These are phyloP conservation scores for Conomelus anceps DNA, from an alignment of 2,888 invertebrate species.

Conservation along the genomic window DNA sequence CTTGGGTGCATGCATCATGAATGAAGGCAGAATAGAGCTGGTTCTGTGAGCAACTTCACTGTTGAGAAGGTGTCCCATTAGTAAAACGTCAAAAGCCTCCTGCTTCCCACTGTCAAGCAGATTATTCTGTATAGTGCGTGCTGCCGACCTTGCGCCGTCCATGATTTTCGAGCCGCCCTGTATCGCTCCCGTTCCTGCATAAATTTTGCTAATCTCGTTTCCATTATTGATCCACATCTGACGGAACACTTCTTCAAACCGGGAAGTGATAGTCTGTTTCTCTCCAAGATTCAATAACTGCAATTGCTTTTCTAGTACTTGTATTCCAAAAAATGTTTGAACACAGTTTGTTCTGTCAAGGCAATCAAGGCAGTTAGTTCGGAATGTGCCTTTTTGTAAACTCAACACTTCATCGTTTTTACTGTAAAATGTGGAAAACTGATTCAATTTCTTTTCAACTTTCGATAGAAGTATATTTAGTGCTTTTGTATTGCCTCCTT, in stretches of 20 bases:
- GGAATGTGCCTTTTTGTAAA: constrained; percentile 82
- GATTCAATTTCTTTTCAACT: constrained; percentile 64
- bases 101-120: constrained; percentile 92
- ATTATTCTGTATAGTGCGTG: constrained; percentile 97
- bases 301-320: constrained; percentile 53
- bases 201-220: constrained; percentile 98
- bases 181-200: constrained; percentile 98
- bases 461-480: constrained; percentile 74
- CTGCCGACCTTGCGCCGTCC: constrained; percentile 96
- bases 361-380: constrained; percentile 97
- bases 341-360: constrained; percentile 97
- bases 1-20: constrained; percentile 72
- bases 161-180: constrained; percentile 93
- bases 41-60: constrained; percentile 89
- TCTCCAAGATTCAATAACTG: constrained; percentile 62
- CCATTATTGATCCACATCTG: constrained; percentile 99
- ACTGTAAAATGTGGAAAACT: constrained; percentile 65
- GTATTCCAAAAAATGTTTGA: constrained; percentile 89
- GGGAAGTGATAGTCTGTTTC: constrained; percentile 74
- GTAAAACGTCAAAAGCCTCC: constrained; percentile 93
- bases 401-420: constrained; percentile 49
- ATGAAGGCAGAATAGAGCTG: constrained; percentile 75
- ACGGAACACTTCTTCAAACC: constrained; percentile 91
- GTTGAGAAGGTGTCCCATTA: constrained; percentile 85
- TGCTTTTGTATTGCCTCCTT: constrained; percentile 72